phyloP scores from a whole-genome alignment of 35 echinoderm and acorn worm species.

The Ptychodera flava region DNA sequence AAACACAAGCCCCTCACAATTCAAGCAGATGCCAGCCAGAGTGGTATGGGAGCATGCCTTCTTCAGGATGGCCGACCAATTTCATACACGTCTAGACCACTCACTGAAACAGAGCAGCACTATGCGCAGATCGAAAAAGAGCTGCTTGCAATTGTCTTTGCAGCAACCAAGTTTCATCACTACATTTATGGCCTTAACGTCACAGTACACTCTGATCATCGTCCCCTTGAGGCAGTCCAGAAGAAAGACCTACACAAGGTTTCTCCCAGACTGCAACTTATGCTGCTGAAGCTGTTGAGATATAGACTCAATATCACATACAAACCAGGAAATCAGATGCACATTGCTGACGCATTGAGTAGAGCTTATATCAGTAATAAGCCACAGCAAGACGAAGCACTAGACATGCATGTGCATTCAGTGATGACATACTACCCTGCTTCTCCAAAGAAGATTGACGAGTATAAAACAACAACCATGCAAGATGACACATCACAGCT shows the following conservation, averaged over 20 bases:
- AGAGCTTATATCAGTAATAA: slow-evolving; percentile 25
- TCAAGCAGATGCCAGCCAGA: slow-evolving; percentile 33
- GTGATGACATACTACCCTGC: neutral
- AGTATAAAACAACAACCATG: neutral
- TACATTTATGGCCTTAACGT: slow-evolving; percentile 46
- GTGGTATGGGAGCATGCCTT: slow-evolving; percentile 33
- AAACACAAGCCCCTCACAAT: slow-evolving; percentile 19
- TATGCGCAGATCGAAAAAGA: slow-evolving; percentile 43
- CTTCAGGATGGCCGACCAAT: slow-evolving; percentile 49
- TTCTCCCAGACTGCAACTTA: slow-evolving; percentile 23
- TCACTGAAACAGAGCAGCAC: slow-evolving; percentile 21
- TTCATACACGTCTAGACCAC: slow-evolving; percentile 36
- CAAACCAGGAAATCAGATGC: slow-evolving; percentile 23
- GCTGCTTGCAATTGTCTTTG: slow-evolving; percentile 41
- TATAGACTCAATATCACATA: slow-evolving; percentile 27
- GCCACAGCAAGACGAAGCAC: slow-evolving; percentile 5
- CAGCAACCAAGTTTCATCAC: slow-evolving; percentile 28
- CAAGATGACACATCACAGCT: neutral
- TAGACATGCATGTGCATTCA: slow-evolving; percentile 24
- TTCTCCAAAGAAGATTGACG: neutral
- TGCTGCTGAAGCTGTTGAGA: slow-evolving; percentile 40
- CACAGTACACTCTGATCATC: slow-evolving; percentile 33
- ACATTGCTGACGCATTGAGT: slow-evolving; percentile 33
- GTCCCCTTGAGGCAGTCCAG: slow-evolving; percentile 23
- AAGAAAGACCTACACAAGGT: slow-evolving; percentile 26